phyloP scores from a whole-genome alignment of 2,113 vertebrate species.

The Nyctereutes procyonoides region DNA sequence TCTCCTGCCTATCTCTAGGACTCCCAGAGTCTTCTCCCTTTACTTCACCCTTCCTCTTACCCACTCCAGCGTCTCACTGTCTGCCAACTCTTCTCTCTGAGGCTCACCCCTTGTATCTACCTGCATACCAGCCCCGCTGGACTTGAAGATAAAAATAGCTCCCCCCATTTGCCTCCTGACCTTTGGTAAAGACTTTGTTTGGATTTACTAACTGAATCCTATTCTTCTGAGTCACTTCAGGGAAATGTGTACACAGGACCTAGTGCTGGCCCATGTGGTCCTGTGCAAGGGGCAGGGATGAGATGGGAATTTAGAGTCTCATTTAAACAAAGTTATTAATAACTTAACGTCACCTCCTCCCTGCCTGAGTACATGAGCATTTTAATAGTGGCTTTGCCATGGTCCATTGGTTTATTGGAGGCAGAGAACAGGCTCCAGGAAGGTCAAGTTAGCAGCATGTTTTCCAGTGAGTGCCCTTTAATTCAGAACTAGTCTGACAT shows the following conservation, averaged over 20 bases:
- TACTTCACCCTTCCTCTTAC: neutral
- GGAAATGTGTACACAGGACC: neutral
- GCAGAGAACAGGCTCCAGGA: neutral
- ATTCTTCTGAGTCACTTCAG: neutral
- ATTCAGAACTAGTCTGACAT: neutral
- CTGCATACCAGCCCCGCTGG: neutral
- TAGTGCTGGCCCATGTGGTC: neutral
- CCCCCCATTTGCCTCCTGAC: neutral
- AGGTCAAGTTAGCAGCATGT: neutral
- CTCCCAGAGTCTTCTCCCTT: neutral
- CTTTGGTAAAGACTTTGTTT: slow-evolving; percentile 19
- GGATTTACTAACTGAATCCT: neutral
- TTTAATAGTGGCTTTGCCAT: neutral
- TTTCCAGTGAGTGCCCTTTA: neutral
- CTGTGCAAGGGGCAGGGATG: neutral
- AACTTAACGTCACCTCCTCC: neutral
- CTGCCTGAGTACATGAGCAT: neutral
- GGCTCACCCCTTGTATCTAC: neutral
- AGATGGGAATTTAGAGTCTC: neutral
- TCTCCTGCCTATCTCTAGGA: neutral
- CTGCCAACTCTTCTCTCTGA: neutral
- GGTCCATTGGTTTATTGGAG: slow-evolving; percentile 19
- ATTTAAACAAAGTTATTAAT: slow-evolving; percentile 3
- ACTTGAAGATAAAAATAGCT: slow-evolving; percentile 3
- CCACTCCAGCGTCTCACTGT: neutral